Conservation (phyloP, 2,113 vertebrate species). For the Vombatus ursinus region DNA sequence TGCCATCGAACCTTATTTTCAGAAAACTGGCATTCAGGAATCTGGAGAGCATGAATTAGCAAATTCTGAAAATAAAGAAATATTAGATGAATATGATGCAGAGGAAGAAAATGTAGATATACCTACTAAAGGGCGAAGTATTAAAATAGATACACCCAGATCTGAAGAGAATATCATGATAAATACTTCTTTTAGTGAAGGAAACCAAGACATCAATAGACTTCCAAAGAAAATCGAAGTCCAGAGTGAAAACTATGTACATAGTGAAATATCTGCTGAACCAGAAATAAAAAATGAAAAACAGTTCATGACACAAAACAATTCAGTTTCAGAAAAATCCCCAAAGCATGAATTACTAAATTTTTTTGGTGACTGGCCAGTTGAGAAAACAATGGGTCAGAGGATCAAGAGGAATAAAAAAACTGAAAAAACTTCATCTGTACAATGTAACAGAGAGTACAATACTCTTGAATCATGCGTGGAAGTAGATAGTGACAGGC, state of each 20-base stretch:
- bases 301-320: constrained; percentile 64
- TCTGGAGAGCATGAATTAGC: constrained; percentile 49
- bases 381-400: constrained; percentile 88
- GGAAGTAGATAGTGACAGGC: constrained; percentile 25
- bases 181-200: constrained; percentile 12
- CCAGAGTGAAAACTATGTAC: constrained; percentile 61
- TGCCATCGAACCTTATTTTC: constrained; percentile 38
- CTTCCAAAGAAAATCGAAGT: constrained; percentile 19
- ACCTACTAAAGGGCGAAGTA: constrained; percentile 22
- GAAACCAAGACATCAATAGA: constrained; percentile 53
- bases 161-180: constrained; percentile 10
- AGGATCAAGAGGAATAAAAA: constrained; percentile 84
- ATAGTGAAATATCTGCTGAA: constrained; percentile 29
- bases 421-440: constrained; percentile 76
- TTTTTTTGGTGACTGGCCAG: constrained; percentile 95
- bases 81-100: constrained; percentile 57
- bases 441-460: constrained; percentile 66
- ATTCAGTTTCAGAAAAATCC: constrained; percentile 59
- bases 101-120: constrained; percentile 54
- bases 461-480: constrained; percentile 45
- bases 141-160: neutral
- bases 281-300: constrained; percentile 54
- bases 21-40: constrained; percentile 49
- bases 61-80: constrained; percentile 61
- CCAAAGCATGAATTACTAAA: constrained; percentile 77